phyloP scores from a whole-genome alignment of 2,113 vertebrate genomes.

The Erpornis zantholeuca region DNA sequence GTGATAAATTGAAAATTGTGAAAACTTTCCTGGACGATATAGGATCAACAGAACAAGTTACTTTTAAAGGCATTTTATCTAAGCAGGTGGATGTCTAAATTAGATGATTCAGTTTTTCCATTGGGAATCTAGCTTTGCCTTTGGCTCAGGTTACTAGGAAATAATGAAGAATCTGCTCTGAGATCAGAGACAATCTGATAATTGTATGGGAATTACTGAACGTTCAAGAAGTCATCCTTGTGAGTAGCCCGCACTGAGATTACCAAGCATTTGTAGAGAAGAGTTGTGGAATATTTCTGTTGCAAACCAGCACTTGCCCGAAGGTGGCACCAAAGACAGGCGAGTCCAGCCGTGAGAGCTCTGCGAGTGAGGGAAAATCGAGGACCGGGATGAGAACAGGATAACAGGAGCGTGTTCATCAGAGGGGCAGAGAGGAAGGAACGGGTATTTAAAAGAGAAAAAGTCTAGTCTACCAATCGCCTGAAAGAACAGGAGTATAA shows the following conservation, averaged over 20 bases:
- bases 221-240: not conserved
- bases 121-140: not conserved
- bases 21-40: not conserved
- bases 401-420: not conserved
- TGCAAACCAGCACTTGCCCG: not conserved
- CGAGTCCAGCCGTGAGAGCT: not conserved
- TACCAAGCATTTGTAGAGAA: accelerated
- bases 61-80: not conserved
- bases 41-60: not conserved
- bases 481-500: not conserved
- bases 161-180: not conserved
- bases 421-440: not conserved
- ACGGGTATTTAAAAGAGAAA: not conserved
- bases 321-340: constrained; percentile 64
- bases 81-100: not conserved
- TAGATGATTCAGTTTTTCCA: not conserved
- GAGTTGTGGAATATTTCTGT: not conserved
- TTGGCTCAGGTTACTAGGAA: not conserved
- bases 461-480: not conserved
- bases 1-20: not conserved
- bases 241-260: not conserved
- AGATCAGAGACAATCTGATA: not conserved
- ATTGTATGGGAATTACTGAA: not conserved
- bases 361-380: not conserved
- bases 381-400: not conserved